Evolutionary conservation across 2,113 vertebrate genomes (phyloP).

Genomic region (Conger conger): DNA sequence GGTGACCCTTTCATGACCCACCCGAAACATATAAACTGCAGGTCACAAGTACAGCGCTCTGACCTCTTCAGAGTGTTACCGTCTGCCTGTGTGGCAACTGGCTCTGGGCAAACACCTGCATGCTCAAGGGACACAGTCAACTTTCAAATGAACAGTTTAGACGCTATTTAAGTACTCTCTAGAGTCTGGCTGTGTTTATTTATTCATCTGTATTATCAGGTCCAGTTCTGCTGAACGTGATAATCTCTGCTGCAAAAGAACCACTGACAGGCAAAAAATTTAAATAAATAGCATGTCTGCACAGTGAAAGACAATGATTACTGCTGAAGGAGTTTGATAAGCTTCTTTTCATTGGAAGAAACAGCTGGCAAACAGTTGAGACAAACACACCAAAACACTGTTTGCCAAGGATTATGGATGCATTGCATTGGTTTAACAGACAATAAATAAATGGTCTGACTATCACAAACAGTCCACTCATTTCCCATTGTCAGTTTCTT

Average conservation of each 20-base stretch:
- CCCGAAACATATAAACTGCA: not conserved
- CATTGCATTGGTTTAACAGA: not conserved
- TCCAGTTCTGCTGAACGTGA: not conserved
- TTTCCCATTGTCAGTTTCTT: not conserved
- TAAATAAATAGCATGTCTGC: not conserved
- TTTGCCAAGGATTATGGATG: not conserved
- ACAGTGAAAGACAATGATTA: not conserved
- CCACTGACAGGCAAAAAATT: not conserved
- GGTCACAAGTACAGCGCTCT: not conserved
- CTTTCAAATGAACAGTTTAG: not conserved
- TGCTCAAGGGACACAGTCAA: not conserved
- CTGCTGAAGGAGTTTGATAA: not conserved
- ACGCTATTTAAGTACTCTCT: not conserved
- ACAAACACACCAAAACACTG: not conserved
- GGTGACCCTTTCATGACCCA: not conserved
- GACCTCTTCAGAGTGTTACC: not conserved
- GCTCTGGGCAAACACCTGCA: not conserved
- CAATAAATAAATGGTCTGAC: conserved; percentile 3
- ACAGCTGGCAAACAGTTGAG: not conserved
- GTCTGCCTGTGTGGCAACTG: not conserved
- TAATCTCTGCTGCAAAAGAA: not conserved
- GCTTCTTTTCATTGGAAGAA: not conserved
- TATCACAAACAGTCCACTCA: not conserved
- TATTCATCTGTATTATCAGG: not conserved
- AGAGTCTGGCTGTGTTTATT: not conserved